A percentile compares a stretch with the other conserved stretches of the same genome.
Conservation (phyloP, 2,797 vertebrate genomes). For the Alcedo atthis region DNA sequence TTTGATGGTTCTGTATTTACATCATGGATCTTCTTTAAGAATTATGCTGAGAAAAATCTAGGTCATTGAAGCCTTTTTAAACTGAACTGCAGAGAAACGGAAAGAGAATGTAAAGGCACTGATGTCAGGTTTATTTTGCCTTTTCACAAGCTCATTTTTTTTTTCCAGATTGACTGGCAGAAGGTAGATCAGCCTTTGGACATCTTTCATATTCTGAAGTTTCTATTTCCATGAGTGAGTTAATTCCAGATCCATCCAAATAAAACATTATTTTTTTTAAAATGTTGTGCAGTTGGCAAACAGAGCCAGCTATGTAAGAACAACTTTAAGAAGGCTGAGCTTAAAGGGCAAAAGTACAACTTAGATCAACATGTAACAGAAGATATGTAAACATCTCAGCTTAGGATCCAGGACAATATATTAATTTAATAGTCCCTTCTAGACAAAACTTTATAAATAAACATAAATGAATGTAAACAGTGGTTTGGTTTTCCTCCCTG, state of each 20-base stretch:
- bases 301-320: neutral
- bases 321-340: neutral
- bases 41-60: conserved; percentile 46
- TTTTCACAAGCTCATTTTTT: neutral
- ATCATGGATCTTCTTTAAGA: conserved; percentile 16
- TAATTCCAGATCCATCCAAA: conserved; percentile 7
- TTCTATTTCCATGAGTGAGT: neutral
- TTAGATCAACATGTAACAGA: neutral
- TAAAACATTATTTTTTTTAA: neutral
- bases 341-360: neutral
- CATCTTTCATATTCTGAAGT: neutral
- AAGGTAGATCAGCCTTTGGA: conserved; percentile 18
- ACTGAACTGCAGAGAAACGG: conserved; percentile 17
- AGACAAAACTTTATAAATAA: neutral
- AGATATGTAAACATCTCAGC: neutral
- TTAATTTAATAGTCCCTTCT: neutral
- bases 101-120: neutral
- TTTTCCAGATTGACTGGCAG: neutral
- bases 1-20: conserved; percentile 30
- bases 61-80: conserved; percentile 36
- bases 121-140: conserved; percentile 1
- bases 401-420: neutral
- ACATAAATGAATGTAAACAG: neutral
- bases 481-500: neutral
- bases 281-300: neutral